A percentile compares a stretch with the other conserved stretches of the same genome.
phyloP scores from a whole-genome alignment of 92 coral and sea anemone species.

The Actinostola sp. region DNA sequence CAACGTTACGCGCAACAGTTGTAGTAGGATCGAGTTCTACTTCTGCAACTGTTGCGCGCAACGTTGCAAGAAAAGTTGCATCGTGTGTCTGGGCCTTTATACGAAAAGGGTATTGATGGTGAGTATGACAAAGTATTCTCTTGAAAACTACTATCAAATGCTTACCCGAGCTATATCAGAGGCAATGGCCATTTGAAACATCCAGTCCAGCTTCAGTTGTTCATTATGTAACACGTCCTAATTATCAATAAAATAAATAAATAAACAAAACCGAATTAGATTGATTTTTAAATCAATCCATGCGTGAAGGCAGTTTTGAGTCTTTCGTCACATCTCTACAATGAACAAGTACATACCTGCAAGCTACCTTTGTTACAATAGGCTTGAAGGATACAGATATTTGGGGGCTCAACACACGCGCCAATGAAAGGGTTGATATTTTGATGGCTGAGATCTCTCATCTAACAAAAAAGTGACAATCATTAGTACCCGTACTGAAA shows the following conservation, averaged over 20 bases:
- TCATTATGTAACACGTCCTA: slow-evolving; percentile 77
- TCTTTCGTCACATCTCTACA: too few species aligned
- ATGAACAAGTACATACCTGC: slow-evolving; percentile 55
- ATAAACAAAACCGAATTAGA: not conserved
- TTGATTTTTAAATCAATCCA: not conserved
- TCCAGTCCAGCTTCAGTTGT: slow-evolving; percentile 82
- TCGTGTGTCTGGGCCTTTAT: too few species aligned
- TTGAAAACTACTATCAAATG: too few species aligned
- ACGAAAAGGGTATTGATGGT: too few species aligned
- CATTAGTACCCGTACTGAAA: too few species aligned
- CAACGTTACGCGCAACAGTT: too few species aligned
- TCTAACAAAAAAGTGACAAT: slow-evolving; percentile 49
- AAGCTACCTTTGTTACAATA: slow-evolving; percentile 95
- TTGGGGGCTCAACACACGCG: slow-evolving; percentile 85
- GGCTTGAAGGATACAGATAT: slow-evolving; percentile 69
- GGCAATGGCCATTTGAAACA: slow-evolving; percentile 85
- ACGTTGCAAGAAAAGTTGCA: too few species aligned
- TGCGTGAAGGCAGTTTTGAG: not conserved
- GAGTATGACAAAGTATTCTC: too few species aligned
- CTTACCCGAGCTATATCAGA: slow-evolving; percentile 83
- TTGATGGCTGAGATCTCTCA: slow-evolving; percentile 77
- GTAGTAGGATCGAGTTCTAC: too few species aligned
- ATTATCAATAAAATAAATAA: not conserved
- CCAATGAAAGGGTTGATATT: slow-evolving; percentile 88
- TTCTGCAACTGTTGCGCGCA: too few species aligned